These are phyloP conservation scores for Smithornis capensis DNA, from an alignment of 2,113 vertebrate species.

Conservation along the genomic window DNA sequence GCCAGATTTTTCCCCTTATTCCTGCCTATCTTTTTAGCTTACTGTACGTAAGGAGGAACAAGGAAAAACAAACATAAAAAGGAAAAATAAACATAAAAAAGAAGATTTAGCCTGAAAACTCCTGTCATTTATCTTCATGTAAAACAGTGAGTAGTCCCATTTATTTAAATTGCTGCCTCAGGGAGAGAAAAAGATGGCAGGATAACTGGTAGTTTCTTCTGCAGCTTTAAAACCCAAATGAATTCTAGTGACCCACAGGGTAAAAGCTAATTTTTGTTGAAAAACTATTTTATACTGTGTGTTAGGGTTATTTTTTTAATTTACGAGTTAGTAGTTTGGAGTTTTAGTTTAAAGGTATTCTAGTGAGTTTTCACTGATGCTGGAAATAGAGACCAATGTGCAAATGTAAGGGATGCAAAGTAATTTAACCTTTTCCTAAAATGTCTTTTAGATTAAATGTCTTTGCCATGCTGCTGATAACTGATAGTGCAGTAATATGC, in stretches of 20 bases:
- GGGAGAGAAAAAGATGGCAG: background rate
- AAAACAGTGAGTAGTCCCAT: background rate
- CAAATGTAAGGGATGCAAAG: background rate
- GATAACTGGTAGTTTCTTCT: background rate
- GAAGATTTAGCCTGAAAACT: background rate
- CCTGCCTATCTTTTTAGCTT: background rate
- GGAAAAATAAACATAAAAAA: background rate
- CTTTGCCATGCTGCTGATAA: background rate
- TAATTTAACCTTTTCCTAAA: background rate
- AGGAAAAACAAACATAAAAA: background rate
- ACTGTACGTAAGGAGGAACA: background rate
- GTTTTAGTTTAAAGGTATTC: background rate
- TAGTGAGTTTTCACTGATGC: background rate
- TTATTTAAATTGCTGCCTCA: background rate
- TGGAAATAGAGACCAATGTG: background rate
- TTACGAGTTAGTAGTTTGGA: background rate
- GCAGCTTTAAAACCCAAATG: background rate
- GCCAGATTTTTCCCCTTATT: background rate
- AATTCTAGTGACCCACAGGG: background rate
- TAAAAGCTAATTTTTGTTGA: background rate
- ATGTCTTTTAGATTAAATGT: background rate
- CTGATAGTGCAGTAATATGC: background rate
- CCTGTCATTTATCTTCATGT: background rate
- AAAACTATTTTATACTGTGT: background rate
- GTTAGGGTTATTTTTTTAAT: background rate